Percentiles rank a stretch among this genome's conserved stretches.
Conservation (phyloP, 2,888 invertebrate species). For the Hemithea aestivaria region DNA sequence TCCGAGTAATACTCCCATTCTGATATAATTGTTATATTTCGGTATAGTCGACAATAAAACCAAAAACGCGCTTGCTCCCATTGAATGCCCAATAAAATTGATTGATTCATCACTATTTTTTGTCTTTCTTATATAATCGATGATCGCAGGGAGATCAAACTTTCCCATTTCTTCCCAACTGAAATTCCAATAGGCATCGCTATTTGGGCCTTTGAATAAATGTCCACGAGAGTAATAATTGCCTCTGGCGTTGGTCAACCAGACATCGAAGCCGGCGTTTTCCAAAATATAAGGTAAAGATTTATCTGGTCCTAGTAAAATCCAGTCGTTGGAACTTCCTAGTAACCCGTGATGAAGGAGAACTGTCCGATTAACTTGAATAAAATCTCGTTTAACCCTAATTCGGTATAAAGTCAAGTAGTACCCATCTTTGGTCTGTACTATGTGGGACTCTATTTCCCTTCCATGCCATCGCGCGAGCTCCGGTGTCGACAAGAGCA, state of each 20-base stretch:
- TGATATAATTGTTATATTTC: constrained; percentile 47
- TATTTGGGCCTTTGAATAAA: constrained; percentile 31
- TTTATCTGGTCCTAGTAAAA: constrained; percentile 51
- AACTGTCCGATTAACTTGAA: constrained; percentile 35
- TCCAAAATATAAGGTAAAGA: constrained; percentile 69
- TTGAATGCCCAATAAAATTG: constrained; percentile 58
- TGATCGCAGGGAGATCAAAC: constrained; percentile 50
- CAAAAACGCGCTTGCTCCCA: constrained; percentile 57
- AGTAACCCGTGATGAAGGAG: constrained; percentile 60
- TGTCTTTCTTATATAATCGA: constrained; percentile 47
- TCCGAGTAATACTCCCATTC: constrained; percentile 52
- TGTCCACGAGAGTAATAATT: constrained; percentile 59
- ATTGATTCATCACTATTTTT: constrained; percentile 42
- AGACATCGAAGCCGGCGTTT: constrained; percentile 79
- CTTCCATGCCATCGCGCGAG: constrained; percentile 50
- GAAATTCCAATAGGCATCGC: constrained; percentile 51
- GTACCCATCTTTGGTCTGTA: constrained; percentile 54
- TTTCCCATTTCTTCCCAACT: constrained; percentile 61
- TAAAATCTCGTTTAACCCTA: constrained; percentile 6
- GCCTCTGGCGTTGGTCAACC: constrained; percentile 75
- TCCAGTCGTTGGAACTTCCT: constrained; percentile 65
- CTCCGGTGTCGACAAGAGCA: constrained; percentile 46
- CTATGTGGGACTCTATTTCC: constrained; percentile 47
- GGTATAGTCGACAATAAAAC: constrained; percentile 49
- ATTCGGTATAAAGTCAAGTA: constrained; percentile 51